Base-by-base conservation (phyloP, 53 echinoderm and acorn worm genomes). In the Crossaster papposus region DNA sequence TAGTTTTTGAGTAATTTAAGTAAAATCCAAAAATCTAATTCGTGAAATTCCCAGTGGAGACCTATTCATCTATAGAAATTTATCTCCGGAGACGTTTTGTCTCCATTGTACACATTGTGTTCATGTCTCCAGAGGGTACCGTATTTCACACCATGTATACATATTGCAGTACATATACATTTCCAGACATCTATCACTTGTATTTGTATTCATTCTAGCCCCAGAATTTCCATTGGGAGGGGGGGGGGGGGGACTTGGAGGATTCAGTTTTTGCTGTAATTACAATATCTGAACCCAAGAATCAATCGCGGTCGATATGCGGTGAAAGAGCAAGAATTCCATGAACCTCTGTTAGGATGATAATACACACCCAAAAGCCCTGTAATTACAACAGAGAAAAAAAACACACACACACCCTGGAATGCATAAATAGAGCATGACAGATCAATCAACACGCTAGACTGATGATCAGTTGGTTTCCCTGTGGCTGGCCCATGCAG, bases 391-490 rank as follows among this genome's bases (percentile, higher is more conserved):
- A 58, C 17, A 30, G 20, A 52, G 36, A 31, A 36, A 36, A 85
- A 44, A 44, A 44, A 9, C 6, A 7, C n/a, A n/a, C n/a, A n/a
- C n/a, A n/a, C n/a, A n/a, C n/a, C n/a, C n/a, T n/a, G n/a, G n/a
- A n/a, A n/a, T n/a, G n/a, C n/a, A n/a, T n/a, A n/a, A n/a, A n/a
- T n/a, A n/a, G n/a, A n/a, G n/a, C n/a, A n/a, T n/a, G n/a, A n/a
- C n/a, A n/a, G 77, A 87, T 87, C 87, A 87, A 87, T 87, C 87
- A 87, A 34, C 77, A 37, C 30, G 76, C 77, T 10, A 14, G 58
- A 26, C 24, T 87, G 87, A 87, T 87, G 33, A n/a, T 74, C 36
- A 33, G 24, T 74, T 6, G 33, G 36, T 74, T 23, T 68, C 68
- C 68, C 28, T 28, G 11, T 68, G 28, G 68, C 68, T 4, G 22